Evolutionary conservation across 1,140 invertebrate species (phyloP), one percentile per base, ranked within the genome.

Genomic region (Drosophila parvula): DNA sequence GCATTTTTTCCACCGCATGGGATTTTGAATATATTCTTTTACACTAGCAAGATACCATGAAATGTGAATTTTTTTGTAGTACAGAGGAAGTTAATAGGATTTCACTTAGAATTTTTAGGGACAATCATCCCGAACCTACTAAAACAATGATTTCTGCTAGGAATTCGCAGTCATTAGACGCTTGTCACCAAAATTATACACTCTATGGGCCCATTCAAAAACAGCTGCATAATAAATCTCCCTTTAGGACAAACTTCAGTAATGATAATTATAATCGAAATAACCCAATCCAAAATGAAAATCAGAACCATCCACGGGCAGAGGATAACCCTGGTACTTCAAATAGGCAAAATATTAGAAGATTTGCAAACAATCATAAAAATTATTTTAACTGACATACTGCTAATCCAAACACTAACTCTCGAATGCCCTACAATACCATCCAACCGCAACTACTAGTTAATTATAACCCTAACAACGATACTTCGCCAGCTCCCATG

Each of bases 31-130:
- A 22, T 22, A 22, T 22, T 22, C 22, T 22, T 22, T 22, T 22
- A 22, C 22, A 22, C 22, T 22, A 22, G 22, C 22, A 22, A 22
- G 22, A 3, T 22, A 22, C 22, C 22, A 22, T 22, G 22, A 22
- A 22, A 22, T 2, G 22, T 22, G 3, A 1, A 22, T 22, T 22
- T 22, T 22, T 22, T 22, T n/a, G n/a, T 22, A 22, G 22, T 22
- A n/a, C 22, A 12, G 10, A 55, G 18, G 51, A 40, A 55, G 51
- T 55, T 27, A 55, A 55, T 16, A 40, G 51, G 27, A 55, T 55
- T 55, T 55, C 18, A 6, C 36, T 56, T 56, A 56, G 22, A 56
- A 36, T 56, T 28, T 41, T 56, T 56, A 56, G 36, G 22, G 22
- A 41, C 53, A 56, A 55, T 40, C 16, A 38, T 53, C 50, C 32